Percentiles rank a stretch among this genome's conserved stretches.
phyloP scores from a whole-genome alignment of 2,888 invertebrate species.

The Phalera bucephala region DNA sequence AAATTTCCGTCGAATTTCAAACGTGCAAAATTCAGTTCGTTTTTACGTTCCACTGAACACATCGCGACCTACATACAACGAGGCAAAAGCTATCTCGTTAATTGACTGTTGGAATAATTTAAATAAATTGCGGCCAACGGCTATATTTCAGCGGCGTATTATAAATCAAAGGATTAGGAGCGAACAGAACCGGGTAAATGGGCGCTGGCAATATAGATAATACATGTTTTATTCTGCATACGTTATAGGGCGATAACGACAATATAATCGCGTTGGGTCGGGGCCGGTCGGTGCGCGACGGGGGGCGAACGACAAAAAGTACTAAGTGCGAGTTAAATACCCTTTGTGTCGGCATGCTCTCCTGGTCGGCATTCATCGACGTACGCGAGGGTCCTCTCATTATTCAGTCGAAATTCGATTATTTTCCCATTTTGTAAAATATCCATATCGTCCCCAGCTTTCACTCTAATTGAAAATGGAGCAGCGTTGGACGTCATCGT shows the following conservation, averaged over 20 bases:
- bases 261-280: slow-evolving; percentile 65
- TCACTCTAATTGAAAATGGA: slow-evolving; percentile 78
- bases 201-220: slow-evolving; percentile 76
- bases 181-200: slow-evolving; percentile 64
- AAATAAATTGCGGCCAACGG: slow-evolving; percentile 74
- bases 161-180: slow-evolving; percentile 81
- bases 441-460: slow-evolving; percentile 80
- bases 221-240: slow-evolving; percentile 79
- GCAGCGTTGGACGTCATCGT: slow-evolving; percentile 57
- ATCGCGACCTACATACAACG: slow-evolving; percentile 47
- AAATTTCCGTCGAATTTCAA: slow-evolving; percentile 37
- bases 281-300: slow-evolving; percentile 45
- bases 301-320: slow-evolving; percentile 71
- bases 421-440: slow-evolving; percentile 81
- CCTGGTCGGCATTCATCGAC: slow-evolving; percentile 68
- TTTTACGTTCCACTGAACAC: slow-evolving; percentile 41
- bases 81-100: slow-evolving; percentile 74
- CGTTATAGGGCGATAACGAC: slow-evolving; percentile 79
- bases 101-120: slow-evolving; percentile 80
- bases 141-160: slow-evolving; percentile 72
- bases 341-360: slow-evolving; percentile 75
- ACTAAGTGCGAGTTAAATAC: slow-evolving; percentile 82
- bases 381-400: slow-evolving; percentile 72
- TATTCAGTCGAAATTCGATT: slow-evolving; percentile 82
- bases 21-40: slow-evolving; percentile 35